Evolutionary conservation across 2,113 vertebrate species (phyloP).

Genomic region (Triplophysa siluroides): DNA sequence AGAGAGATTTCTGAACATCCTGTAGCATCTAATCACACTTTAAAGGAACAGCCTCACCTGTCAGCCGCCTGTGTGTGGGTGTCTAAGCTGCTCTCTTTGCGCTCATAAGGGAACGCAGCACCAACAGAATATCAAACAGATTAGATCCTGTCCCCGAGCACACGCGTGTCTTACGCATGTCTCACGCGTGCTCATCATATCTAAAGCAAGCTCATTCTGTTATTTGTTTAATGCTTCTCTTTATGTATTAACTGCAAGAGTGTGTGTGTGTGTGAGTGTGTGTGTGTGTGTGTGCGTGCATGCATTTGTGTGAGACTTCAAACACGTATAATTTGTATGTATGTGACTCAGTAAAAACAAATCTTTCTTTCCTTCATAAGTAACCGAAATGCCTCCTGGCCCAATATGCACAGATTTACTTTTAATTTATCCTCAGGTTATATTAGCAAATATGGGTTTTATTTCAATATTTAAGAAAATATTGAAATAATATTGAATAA

Average conservation of each 20-base stretch:
- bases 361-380: no score
- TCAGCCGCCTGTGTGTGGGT: conserved; percentile 42
- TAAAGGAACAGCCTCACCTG: conserved; percentile 59
- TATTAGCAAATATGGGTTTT: no score
- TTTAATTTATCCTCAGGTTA: no score
- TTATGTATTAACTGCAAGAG: neutral
- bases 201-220: neutral
- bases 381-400: no score
- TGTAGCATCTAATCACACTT: conserved; percentile 54
- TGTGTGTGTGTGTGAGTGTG: conserved; percentile 14
- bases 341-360: no score
- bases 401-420: no score
- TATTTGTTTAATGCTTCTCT: no score
- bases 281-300: neutral
- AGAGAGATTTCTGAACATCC: conserved; percentile 7
- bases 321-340: neutral
- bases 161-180: neutral
- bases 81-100: conserved; percentile 17
- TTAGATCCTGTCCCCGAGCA: neutral
- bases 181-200: neutral
- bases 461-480: no score
- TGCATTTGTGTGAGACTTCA: neutral
- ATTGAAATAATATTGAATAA: no score
- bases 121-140: conserved; percentile 38
- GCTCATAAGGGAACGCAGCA: conserved; percentile 22